Evolutionary conservation across 2,113 vertebrate genomes (phyloP).

Genomic region (Crotalus horridus): DNA sequence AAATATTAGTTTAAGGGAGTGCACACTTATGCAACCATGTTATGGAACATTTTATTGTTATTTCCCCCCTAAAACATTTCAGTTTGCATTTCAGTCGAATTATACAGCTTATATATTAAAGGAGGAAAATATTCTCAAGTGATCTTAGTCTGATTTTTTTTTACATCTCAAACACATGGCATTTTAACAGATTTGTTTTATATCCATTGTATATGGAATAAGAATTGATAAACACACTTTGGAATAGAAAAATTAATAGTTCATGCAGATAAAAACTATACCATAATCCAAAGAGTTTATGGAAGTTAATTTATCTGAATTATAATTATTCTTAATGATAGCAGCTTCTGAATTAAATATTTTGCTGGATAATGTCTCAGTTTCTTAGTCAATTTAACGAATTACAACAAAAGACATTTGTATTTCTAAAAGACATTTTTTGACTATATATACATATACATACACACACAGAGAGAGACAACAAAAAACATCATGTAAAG

Average conservation of each 20-base stretch:
- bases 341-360: neutral
- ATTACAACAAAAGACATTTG: neutral
- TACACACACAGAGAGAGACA: no score
- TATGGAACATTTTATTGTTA: no score
- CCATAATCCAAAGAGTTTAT: neutral
- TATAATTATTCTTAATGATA: neutral
- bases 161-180: no score
- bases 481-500: neutral
- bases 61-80: no score
- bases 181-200: no score
- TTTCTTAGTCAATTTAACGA: neutral
- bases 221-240: neutral
- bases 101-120: no score
- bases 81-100: no score
- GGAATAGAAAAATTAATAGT: neutral
- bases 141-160: no score
- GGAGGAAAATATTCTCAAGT: no score
- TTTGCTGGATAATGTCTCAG: neutral
- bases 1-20: no score
- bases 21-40: no score
- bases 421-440: neutral
- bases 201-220: neutral
- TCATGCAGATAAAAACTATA: neutral
- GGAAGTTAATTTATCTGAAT: neutral
- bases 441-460: no score